Conservation (phyloP, 2,888 invertebrate genomes). For the Sphaerophoria taeniata region DNA sequence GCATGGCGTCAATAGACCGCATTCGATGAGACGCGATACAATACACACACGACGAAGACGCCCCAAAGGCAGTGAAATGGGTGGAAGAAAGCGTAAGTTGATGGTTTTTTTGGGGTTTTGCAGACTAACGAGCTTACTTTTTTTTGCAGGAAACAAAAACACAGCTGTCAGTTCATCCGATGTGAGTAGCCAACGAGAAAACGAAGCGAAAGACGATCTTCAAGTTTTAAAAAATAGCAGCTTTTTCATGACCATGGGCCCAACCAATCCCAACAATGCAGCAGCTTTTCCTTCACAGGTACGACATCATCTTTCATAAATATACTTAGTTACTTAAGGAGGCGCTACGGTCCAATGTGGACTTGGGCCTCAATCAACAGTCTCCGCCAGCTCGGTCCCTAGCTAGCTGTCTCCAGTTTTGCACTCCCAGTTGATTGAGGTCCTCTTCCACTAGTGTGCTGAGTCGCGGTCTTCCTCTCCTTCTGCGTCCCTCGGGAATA, state of each 20-base stretch:
- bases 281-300: conserved; percentile 77
- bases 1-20: conserved; percentile 96
- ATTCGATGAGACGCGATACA: conserved; percentile 97
- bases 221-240: conserved; percentile 77
- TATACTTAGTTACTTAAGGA: too few relatives aligned
- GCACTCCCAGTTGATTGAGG: too few relatives aligned
- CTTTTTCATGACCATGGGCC: conserved; percentile 77
- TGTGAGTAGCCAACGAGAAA: conserved; percentile 49
- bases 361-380: too few relatives aligned
- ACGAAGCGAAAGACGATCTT: conserved; percentile 73
- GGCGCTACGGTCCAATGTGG: too few relatives aligned
- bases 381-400: too few relatives aligned
- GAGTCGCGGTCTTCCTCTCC: too few relatives aligned
- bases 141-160: conserved; percentile 64
- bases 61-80: conserved; percentile 89
- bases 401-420: too few relatives aligned
- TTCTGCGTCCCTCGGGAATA: too few relatives aligned
- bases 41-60: conserved; percentile 96
- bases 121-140: too few relatives aligned
- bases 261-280: conserved; percentile 74
- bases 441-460: too few relatives aligned
- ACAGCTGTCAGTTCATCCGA: conserved; percentile 55
- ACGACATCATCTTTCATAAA: too few relatives aligned
- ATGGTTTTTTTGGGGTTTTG: too few relatives aligned
- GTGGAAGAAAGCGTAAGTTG: conserved; percentile 84